Evolutionary conservation across 2,797 vertebrate genomes (phyloP), one percentile per base, ranked within the genome.

Genomic region (Crenuchus spilurus): DNA sequence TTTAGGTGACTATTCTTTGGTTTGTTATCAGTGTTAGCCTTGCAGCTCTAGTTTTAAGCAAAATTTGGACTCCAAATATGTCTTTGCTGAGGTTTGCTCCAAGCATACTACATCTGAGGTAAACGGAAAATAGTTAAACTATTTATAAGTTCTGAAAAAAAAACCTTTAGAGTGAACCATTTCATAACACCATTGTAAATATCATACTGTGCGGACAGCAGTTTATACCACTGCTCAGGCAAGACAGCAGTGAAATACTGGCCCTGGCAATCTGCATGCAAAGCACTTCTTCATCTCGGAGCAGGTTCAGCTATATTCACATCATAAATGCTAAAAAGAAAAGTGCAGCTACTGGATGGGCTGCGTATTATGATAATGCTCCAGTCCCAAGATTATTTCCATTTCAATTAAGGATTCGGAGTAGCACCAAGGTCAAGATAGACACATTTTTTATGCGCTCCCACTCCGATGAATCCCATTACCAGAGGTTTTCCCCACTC

Each of bases 361-460:
- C 55, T 42, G 70, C 63, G 41, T 78, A 64, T 78, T 78, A 78
- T 74, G 58, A 74, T 78, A 78, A 78, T 60, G 66, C 58, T n/a
- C 66, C 24, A 35, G 30, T 60, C 63, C 71, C 61, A 44, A 46
- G 61, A 64, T 46, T 64, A 63, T 42, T 64, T 64, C 63, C 66
- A 49, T 78, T 78, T 58, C 71, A 78, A 74, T 78, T 78, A 74
- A 78, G 26, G 16, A 30, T 67, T 74, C 65, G 24, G 62, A 70
- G 62, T 35, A 39, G 54, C 55, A 39, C 41, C 7, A 16, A 64
- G 71, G 65, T 70, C 68, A 61, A 74, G 63, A 70, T 57, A 51
- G 65, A 42, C 41, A 61, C 41, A 69, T 58, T 69, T 46, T 74
- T 73, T 69, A 62, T 78, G 48, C 63, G 37, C 28, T 61, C 35